Base-by-base conservation (phyloP, 2,888 invertebrate genomes). In the Gisinianus flammeolus region DNA sequence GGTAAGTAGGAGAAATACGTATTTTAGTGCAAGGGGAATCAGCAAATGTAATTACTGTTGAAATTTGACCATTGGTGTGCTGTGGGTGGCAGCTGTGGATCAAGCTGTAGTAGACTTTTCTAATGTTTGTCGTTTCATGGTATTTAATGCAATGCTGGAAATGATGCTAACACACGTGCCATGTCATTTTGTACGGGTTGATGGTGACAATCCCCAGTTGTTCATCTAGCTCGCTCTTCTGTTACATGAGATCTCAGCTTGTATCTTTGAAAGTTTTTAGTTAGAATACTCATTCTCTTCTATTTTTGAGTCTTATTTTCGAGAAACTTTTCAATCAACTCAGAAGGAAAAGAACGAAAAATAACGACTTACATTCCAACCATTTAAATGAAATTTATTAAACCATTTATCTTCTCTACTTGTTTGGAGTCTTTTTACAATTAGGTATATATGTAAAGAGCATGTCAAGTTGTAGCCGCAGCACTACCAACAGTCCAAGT, bases 81-180 rank as follows among this genome's bases (percentile, higher is more conserved):
- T 58, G n/a, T n/a, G n/a, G n/a, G n/a, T n/a, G 76, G 76, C 80
- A 81, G 75, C 80, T 80, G 80, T 28, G 56, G 70, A 44, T 75
- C 3, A 67, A 70, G 44, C 56, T 54, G n/a, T 33, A 58, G 71
- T 24, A 76, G 64, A 35, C 19, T 58, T 22, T 66, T 64, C 64
- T 67, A 67, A 67, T 33, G 67, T 79, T 76, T 72, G 78, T 30
- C 35, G 66, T 72, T 76, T 67, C 30, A 24, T 52, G 10, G 66
- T 69, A 30, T 67, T 22, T 72, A 30, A 74, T 69, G 79, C 64
- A 78, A 78, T 72, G 72, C 56, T 58, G 66, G 26, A 68, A 56
- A 35, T 77, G 77, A 80, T 74, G 72, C 70, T 78, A 66, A 80
- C 67, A 76, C 80, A 80, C 80, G 78, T 78, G 80, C 76, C 77